phyloP scores from a whole-genome alignment of 2,797 vertebrate genomes.

The Sebastes vulpes region DNA sequence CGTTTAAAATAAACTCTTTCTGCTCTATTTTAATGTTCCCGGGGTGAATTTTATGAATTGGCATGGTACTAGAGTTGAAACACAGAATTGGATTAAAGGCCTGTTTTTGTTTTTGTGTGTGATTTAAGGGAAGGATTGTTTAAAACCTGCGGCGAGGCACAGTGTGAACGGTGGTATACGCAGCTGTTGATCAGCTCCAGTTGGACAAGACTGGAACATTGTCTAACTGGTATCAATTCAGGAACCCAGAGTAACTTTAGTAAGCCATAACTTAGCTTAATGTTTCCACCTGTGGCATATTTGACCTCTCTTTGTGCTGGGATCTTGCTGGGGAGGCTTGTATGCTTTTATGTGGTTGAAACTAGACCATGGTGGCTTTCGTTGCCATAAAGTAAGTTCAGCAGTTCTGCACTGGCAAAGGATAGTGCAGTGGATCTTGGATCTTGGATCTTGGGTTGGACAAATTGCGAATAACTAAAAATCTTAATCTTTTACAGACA shows the following conservation, averaged over 20 bases:
- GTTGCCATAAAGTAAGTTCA: background rate
- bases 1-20: background rate
- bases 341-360: background rate
- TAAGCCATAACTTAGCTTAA: background rate
- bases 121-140: background rate
- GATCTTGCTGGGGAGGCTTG: background rate
- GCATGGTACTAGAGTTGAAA: background rate
- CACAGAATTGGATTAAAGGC: background rate
- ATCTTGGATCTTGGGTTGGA: background rate
- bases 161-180: background rate
- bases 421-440: background rate
- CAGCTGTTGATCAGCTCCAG: background rate
- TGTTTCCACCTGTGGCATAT: background rate
- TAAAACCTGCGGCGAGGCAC: background rate
- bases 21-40: background rate
- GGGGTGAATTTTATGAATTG: background rate
- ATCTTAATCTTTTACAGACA: background rate
- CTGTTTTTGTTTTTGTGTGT: slow-evolving; percentile 26
- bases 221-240: slow-evolving; percentile 4
- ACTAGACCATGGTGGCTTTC: background rate
- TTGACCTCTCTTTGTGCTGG: background rate
- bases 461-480: background rate
- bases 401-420: background rate
- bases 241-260: background rate
- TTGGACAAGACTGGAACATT: slow-evolving; percentile 1